These are phyloP conservation scores for Tachina grossa DNA, from an alignment of 2,888 invertebrate genomes.

Conservation along the genomic window DNA sequence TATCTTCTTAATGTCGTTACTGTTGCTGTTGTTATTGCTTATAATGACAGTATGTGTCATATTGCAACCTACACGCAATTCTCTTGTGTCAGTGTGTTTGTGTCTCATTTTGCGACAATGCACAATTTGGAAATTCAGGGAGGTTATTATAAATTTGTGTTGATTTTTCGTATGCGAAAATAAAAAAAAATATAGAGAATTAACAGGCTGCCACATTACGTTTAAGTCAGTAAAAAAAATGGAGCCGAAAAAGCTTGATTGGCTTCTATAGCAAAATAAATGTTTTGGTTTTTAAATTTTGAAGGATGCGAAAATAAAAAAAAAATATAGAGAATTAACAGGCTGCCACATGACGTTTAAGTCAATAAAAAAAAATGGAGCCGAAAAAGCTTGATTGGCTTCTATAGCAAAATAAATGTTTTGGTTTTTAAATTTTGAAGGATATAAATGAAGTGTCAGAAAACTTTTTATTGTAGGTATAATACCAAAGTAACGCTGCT, in stretches of 20 bases:
- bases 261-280: not conserved
- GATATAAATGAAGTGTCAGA: too few relatives aligned
- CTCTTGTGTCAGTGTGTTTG: slow-evolving; percentile 9
- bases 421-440: too few relatives aligned
- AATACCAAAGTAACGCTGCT: too few relatives aligned
- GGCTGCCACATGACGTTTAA: not conserved
- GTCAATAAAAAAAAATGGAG: not conserved
- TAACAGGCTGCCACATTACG: not conserved
- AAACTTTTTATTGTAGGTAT: too few relatives aligned
- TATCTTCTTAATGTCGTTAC: slow-evolving; percentile 52
- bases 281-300: too few relatives aligned
- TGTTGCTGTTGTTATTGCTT: slow-evolving; percentile 73
- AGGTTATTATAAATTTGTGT: slow-evolving; percentile 8
- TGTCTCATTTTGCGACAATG: slow-evolving; percentile 42
- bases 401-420: not conserved
- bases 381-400: not conserved
- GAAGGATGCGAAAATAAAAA: not conserved
- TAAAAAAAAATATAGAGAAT: not conserved
- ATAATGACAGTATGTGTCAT: slow-evolving; percentile 81
- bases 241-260: not conserved
- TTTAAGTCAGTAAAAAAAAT: not conserved
- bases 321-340: not conserved
- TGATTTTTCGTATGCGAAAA: not conserved
- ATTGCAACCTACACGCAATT: slow-evolving; percentile 79
- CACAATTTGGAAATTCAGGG: slow-evolving; percentile 37